Base-by-base conservation (phyloP, 2,113 vertebrate species). In the Hirundichthys speculiger region DNA sequence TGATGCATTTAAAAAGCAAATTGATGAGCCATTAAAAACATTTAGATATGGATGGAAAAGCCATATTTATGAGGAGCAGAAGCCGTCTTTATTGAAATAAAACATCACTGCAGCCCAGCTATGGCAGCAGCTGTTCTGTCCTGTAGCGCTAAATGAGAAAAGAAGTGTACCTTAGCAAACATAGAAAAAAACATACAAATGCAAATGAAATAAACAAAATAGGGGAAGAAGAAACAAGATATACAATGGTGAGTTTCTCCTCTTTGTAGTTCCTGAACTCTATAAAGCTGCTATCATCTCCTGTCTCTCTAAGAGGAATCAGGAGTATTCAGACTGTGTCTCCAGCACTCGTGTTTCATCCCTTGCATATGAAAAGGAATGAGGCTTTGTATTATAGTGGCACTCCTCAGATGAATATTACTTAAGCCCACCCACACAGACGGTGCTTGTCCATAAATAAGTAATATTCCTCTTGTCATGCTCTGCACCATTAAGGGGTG, bases 371-470 rank as follows among this genome's bases (percentile, higher is more conserved):
- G 66, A 80, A 76, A 71, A 64, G 68, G 78, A 80, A 86, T 51
- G 64, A 76, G 80, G 69, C 79, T 82, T 79, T 86, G 79, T 74
- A 77, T 85, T 85, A 82, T 68, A 66, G 79, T 61, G 15, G 72
- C 82, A 54, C 57, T 75, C 79, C 73, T 75, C 64, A 66, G 77
- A 86, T 86, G 85, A 86, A 81, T 89, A 84, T 86, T 88, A 88
- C 88, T 90, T 80, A 86, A 86, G 79, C 82, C 74, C 84, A 86
- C 69, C 77, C 81, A 75, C 61, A 74, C 82, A 84, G 73, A 84
- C 87, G 82, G 86, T 84, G 78, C 76, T 78, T 48, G 69, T 38
- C 77, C 81, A 82, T 87, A 83, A 86, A 89, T 89, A 86, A 86
- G 81, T 92, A 80, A 90, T 77, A 73, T 34, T 79, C 70, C 64